Evolutionary conservation across 2,888 invertebrate genomes (phyloP), one percentile per base, ranked within the genome.

Genomic region (Phaonia tiefii): DNA sequence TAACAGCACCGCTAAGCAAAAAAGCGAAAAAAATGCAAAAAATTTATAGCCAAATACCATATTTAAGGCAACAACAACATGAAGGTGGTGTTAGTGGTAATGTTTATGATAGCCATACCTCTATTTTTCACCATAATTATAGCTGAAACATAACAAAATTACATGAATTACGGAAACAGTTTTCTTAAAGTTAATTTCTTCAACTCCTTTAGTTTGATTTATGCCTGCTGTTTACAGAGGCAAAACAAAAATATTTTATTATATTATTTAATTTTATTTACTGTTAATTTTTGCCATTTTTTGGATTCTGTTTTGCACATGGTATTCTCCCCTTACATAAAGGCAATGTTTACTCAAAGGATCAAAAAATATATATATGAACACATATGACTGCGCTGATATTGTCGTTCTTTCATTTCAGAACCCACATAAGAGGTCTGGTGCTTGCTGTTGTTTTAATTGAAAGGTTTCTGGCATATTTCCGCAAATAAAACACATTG

Each of bases 11-110:
- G 31, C 10, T 51, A n/a, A 20, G 37, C 13, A 37, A 31, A 63
- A 63, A 60, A 25, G 25, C 37, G n/a, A n/a, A n/a, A 39, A 44
- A 69, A 67, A 69, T 54, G 54, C 56, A 69, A 69, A 69, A 56
- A 54, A 69, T 69, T 69, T 69, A 69, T 54, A 54, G 37, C 10
- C 31, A 51, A 51, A 39, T 51, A 15, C 31, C 66, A 31, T 51
- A 51, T 31, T 51, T 39, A 11, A 51, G 31, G 51, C 44, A 49
- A 67, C 37, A 44, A 7, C 51, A 51, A 42, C 39, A 13, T 67
- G 67, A 13, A 42, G 13, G 44, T 65, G 54, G 42, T 26, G 42
- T 69, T 25, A 54, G 37, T 15, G 42, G 54, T 37, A 69, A 42
- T 56, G 54, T 42, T 69, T 39, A 37, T 25, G n/a, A 42, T 8